phyloP scores from a whole-genome alignment of 2,888 invertebrate species.

The Cheilosia vernalis region DNA sequence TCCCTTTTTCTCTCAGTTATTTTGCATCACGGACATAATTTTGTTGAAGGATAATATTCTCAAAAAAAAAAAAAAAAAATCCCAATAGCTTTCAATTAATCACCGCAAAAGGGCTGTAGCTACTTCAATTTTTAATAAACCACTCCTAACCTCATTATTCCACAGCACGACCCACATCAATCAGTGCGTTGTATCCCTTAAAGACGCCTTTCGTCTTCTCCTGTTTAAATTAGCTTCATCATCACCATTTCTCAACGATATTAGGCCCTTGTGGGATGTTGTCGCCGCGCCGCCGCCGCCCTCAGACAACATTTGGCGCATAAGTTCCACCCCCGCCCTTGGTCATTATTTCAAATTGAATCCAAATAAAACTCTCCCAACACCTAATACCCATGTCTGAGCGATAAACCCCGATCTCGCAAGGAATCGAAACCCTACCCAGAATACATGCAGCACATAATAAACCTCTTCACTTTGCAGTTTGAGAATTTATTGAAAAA shows the following conservation, averaged over 20 bases:
- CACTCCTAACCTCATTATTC: constrained; percentile 16
- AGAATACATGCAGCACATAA: constrained; percentile 41
- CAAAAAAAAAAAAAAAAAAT: background rate
- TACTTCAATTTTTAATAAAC: constrained; percentile 20
- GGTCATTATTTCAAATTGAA: constrained; percentile 72
- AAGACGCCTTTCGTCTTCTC: constrained; percentile 8
- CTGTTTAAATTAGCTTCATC: constrained; percentile 60
- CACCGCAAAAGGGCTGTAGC: background rate
- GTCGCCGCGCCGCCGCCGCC: background rate
- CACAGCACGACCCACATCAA: constrained; percentile 32
- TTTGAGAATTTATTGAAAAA: constrained; percentile 66
- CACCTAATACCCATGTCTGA: constrained; percentile 63
- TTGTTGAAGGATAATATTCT: background rate
- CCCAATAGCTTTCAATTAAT: constrained; percentile 3
- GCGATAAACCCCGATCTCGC: constrained; percentile 39
- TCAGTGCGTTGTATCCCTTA: constrained; percentile 3
- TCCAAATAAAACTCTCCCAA: constrained; percentile 67
- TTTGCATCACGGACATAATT: constrained; percentile 1
- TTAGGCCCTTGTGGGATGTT: constrained; percentile 14
- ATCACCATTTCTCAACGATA: constrained; percentile 60
- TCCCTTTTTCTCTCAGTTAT: background rate
- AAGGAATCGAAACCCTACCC: constrained; percentile 20
- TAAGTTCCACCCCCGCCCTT: constrained; percentile 31
- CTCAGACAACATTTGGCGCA: constrained; percentile 27
- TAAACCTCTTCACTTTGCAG: constrained; percentile 66